Evolutionary conservation across 2,797 vertebrate genomes (phyloP).

Genomic region (Ambastaia sidthimunki): DNA sequence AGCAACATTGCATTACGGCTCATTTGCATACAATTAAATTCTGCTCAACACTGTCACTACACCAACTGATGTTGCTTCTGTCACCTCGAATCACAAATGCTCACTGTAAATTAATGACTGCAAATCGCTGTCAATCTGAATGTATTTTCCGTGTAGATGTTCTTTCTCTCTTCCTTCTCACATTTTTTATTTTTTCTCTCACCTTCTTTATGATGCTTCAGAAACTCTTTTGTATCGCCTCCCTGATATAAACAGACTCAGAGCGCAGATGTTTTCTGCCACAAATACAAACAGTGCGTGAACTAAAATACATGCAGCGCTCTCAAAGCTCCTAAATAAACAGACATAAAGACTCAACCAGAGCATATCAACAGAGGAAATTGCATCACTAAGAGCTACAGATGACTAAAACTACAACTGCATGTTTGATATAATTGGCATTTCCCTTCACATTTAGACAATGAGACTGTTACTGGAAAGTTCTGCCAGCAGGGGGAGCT

Average conservation of each 20-base stretch:
- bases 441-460: not conserved
- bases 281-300: slow-evolving; percentile 42
- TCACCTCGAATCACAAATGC: not conserved
- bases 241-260: slow-evolving; percentile 28
- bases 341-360: slow-evolving; percentile 26
- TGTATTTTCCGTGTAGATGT: not conserved
- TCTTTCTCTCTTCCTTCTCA: not conserved
- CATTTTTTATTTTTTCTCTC: not conserved
- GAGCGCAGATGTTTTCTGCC: slow-evolving; percentile 42
- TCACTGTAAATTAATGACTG: not conserved
- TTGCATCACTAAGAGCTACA: slow-evolving; percentile 12
- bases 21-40: not conserved
- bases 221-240: slow-evolving; percentile 38
- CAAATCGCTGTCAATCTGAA: not conserved
- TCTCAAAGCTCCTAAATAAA: slow-evolving; percentile 46
- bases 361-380: slow-evolving; percentile 19
- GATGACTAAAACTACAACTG: not conserved
- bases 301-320: slow-evolving; percentile 35
- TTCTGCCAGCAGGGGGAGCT: slow-evolving; percentile 17
- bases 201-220: slow-evolving; percentile 30
- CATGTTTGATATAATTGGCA: slow-evolving; percentile 5
- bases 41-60: not conserved
- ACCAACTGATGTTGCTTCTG: not conserved
- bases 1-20: not conserved
- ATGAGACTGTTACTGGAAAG: not conserved